Percentiles rank a stretch among this genome's conserved stretches.
Conservation (phyloP, 2,888 invertebrate species). For the Ommatoiulus sabulosus region DNA sequence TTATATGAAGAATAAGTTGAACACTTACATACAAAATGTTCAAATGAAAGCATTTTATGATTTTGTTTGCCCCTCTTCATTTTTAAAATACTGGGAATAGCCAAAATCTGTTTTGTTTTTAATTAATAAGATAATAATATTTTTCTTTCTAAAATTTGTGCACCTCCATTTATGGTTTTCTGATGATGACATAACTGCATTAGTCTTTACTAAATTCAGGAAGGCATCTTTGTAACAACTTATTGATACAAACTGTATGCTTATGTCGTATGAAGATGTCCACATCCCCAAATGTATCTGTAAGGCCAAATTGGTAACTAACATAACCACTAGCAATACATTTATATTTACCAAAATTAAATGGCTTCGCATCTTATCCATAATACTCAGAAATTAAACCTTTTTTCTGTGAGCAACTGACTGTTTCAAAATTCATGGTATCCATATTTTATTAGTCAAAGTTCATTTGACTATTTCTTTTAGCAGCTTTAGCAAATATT, state of each 20-base stretch:
- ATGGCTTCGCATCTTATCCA: too few relatives aligned
- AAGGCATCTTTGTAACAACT: neutral
- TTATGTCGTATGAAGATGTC: neutral
- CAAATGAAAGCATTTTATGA: neutral
- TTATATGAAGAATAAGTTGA: neutral
- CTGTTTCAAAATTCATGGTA: too few relatives aligned
- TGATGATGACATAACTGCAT: neutral
- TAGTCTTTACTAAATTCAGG: neutral
- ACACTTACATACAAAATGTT: neutral
- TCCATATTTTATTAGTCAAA: too few relatives aligned
- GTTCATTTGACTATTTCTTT: too few relatives aligned
- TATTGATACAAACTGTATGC: neutral
- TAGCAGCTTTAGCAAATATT: too few relatives aligned
- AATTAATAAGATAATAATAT: neutral
- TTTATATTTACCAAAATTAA: too few relatives aligned
- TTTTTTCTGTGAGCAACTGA: too few relatives aligned
- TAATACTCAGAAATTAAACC: too few relatives aligned
- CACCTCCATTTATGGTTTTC: neutral
- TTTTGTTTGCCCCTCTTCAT: neutral
- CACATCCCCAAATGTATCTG: neutral
- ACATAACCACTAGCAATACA: neutral
- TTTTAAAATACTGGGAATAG: neutral
- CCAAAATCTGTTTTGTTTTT: too few relatives aligned
- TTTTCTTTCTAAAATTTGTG: neutral
- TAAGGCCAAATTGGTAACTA: neutral